These are phyloP conservation scores for Chironomus tepperi DNA, from an alignment of 1,140 invertebrate species.

Conservation along the genomic window DNA sequence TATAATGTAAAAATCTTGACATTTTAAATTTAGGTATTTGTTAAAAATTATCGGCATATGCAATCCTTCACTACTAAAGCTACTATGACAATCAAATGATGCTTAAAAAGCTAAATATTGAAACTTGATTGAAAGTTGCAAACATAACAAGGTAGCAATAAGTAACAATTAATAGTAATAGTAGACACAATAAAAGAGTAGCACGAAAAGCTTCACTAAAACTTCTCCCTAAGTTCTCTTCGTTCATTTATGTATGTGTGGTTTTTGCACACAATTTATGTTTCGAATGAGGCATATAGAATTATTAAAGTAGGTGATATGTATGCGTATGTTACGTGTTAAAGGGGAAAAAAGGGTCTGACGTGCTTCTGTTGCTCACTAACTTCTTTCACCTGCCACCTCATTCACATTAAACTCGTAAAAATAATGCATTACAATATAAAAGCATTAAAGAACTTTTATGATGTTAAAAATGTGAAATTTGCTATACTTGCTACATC, in stretches of 20 bases:
- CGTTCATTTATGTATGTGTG: neutral
- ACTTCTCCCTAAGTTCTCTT: neutral
- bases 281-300: neutral
- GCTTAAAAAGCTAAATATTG: too few species aligned
- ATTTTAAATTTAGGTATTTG: too few species aligned
- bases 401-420: conserved; percentile 13
- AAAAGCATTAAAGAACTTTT: conserved; percentile 14
- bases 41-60: too few species aligned
- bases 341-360: neutral
- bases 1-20: too few species aligned
- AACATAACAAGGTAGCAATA: too few species aligned
- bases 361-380: neutral
- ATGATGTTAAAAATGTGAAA: neutral
- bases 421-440: conserved; percentile 9
- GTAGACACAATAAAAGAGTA: neutral
- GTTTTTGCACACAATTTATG: conserved; percentile 1
- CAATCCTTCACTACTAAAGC: too few species aligned
- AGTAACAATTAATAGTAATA: too few species aligned
- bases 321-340: neutral
- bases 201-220: neutral
- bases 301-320: conserved; percentile 14
- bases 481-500: too few species aligned
- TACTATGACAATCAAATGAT: too few species aligned
- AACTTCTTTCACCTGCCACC: neutral
- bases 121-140: too few species aligned